Conservation (phyloP, 2,888 invertebrate species). For the Vandiemenella viatica region DNA sequence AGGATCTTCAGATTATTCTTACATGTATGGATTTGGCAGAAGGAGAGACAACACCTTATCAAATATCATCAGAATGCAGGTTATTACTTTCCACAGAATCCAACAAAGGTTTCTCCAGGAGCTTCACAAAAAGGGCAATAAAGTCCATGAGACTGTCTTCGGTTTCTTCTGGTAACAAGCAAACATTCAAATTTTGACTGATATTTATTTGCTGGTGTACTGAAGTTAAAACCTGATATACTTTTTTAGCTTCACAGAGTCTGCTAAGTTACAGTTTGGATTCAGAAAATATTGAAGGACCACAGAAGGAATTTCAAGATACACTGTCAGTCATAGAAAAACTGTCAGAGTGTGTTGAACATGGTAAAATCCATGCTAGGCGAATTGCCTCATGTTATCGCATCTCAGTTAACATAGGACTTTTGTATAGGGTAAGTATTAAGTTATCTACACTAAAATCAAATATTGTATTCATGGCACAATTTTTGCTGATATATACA, state of each 20-base stretch:
- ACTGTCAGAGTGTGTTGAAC: slow-evolving; percentile 34
- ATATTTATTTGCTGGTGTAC: background rate
- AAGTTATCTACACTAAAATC: too few relatives aligned
- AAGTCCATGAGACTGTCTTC: slow-evolving; percentile 16
- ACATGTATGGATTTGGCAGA: slow-evolving; percentile 49
- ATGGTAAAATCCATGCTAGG: slow-evolving; percentile 36
- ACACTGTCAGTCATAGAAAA: slow-evolving; percentile 29
- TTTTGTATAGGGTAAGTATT: slow-evolving; percentile 5
- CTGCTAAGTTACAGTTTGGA: slow-evolving; percentile 15
- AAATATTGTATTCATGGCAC: too few relatives aligned
- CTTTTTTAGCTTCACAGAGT: slow-evolving; percentile 19
- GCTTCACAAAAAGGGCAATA: slow-evolving; percentile 10
- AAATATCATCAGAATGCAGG: slow-evolving; percentile 47
- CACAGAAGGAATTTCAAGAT: slow-evolving; percentile 23
- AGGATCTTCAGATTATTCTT: slow-evolving; percentile 42
- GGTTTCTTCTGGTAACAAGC: background rate
- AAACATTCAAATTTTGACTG: background rate
- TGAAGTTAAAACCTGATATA: background rate
- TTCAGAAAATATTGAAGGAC: slow-evolving; percentile 11
- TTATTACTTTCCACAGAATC: slow-evolving; percentile 30
- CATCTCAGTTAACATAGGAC: slow-evolving; percentile 37
- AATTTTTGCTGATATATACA: background rate
- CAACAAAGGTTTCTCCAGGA: slow-evolving; percentile 1
- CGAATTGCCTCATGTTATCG: slow-evolving; percentile 40
- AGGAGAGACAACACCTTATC: slow-evolving; percentile 41